Evolutionary conservation across 2,113 vertebrate species (phyloP).

Genomic region (Malurus melanocephalus): DNA sequence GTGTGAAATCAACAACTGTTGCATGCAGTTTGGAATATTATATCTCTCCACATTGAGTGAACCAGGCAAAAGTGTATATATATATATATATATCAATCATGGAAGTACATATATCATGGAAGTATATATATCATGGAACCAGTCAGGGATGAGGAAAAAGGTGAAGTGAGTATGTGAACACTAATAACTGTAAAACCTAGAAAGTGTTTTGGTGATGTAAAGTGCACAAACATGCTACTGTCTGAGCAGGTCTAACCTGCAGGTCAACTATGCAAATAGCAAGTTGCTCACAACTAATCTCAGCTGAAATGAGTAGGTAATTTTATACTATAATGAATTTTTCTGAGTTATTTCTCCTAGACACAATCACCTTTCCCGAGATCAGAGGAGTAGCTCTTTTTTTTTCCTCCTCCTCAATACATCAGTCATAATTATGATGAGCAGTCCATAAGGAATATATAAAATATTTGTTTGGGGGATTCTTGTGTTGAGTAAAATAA

Average conservation of each 20-base stretch:
- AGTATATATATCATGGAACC: not conserved
- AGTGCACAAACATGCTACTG: constrained; percentile 16
- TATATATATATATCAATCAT: not conserved
- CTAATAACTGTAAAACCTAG: constrained; percentile 11
- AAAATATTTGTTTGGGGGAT: not conserved
- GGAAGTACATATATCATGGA: too few species aligned
- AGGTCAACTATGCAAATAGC: constrained; percentile 21
- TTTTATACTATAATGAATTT: not conserved
- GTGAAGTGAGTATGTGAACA: not conserved
- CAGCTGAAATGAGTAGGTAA: not conserved
- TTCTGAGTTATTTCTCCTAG: not conserved
- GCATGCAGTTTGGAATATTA: not conserved
- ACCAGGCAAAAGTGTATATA: not conserved
- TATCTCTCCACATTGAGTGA: not conserved
- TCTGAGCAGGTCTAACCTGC: constrained; percentile 53
- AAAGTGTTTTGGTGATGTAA: constrained; percentile 32
- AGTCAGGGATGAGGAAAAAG: not conserved
- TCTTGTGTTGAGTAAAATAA: not conserved
- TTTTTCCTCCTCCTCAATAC: too few species aligned
- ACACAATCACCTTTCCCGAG: not conserved
- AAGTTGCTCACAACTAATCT: not conserved
- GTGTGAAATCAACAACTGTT: not conserved
- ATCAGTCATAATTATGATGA: not conserved
- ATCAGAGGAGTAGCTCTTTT: not conserved
- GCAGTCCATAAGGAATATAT: not conserved